phyloP scores from a whole-genome alignment of 2,113 vertebrate species.

The Promerops cafer region DNA sequence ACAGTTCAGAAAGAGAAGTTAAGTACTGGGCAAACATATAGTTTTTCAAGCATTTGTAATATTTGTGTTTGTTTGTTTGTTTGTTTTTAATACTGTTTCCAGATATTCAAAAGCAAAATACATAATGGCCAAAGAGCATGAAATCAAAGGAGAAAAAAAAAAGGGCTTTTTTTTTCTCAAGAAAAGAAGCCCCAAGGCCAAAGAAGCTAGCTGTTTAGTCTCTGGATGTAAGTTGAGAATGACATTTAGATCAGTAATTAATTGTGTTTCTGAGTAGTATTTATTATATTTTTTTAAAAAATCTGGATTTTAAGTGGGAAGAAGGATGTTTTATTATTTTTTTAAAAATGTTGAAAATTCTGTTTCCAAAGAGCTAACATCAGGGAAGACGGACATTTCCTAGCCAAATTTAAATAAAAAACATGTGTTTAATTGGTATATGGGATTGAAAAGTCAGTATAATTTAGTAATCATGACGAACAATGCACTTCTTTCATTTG shows the following conservation, averaged over 20 bases:
- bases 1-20: not conserved
- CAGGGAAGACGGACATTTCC: not conserved
- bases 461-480: not conserved
- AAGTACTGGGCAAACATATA: not conserved
- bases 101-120: not conserved
- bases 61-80: not conserved
- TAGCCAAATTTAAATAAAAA: not conserved
- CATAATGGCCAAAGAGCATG: not conserved
- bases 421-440: not conserved
- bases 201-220: not conserved
- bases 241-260: not conserved
- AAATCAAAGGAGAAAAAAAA: not conserved
- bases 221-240: not conserved
- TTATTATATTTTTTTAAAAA: not conserved
- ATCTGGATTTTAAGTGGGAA: not conserved
- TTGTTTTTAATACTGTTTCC: not conserved
- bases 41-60: not conserved
- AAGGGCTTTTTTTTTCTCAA: rapidly evolving
- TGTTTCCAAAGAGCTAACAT: not conserved
- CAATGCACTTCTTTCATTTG: not conserved
- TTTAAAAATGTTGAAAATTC: not conserved
- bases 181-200: not conserved
- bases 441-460: not conserved
- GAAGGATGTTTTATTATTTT: not conserved
- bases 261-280: not conserved